Conservation (phyloP, 2,113 vertebrate species). For the Caretta caretta region DNA sequence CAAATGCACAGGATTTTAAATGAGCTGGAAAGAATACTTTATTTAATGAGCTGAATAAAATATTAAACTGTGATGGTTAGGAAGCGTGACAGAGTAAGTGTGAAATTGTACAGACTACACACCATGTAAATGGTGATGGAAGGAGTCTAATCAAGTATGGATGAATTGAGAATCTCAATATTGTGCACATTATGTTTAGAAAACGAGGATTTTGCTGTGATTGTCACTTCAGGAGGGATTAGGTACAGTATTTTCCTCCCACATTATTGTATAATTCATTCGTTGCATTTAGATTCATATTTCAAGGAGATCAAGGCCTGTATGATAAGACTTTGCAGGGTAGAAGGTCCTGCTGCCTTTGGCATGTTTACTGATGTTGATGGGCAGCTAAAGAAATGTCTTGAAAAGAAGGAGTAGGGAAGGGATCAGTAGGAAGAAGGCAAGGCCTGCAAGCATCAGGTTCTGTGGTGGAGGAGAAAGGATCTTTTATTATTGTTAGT, state of each 20-base stretch:
- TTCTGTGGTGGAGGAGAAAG: not conserved
- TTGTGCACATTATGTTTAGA: not conserved
- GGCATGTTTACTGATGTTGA: not conserved
- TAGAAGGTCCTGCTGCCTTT: not conserved
- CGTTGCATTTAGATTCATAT: not conserved
- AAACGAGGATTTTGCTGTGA: not conserved
- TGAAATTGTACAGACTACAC: not conserved
- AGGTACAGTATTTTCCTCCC: not conserved
- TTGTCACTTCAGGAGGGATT: not conserved
- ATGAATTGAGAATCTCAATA: conserved; percentile 1
- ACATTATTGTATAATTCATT: not conserved
- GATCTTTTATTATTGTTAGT: not conserved
- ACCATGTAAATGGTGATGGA: conserved; percentile 7
- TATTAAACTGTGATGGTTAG: not conserved
- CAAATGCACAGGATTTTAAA: not conserved
- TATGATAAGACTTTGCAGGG: not conserved
- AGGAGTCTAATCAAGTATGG: conserved; percentile 27
- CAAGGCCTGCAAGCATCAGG: not conserved
- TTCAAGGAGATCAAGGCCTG: not conserved
- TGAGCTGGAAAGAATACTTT: not conserved
- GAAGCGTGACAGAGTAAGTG: not conserved
- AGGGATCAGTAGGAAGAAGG: not conserved
- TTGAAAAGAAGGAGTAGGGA: not conserved
- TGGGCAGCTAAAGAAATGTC: not conserved
- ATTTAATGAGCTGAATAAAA: conserved; percentile 40